phyloP scores from a whole-genome alignment of 1,140 invertebrate genomes.

The Lethrus apterus region DNA sequence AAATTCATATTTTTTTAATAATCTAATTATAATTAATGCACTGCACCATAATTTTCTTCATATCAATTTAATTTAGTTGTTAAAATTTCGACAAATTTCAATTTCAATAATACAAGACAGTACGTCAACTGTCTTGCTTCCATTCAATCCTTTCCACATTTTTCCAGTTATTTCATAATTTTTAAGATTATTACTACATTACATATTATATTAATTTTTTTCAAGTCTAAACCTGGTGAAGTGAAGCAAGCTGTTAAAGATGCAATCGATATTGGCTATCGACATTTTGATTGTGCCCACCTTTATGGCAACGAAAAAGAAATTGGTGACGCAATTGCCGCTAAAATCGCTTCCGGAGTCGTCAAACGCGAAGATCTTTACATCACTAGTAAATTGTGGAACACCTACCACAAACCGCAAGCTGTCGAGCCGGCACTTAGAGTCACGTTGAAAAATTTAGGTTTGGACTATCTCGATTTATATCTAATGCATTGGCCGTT shows the following conservation, averaged over 20 bases:
- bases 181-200: no score
- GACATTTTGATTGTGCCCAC: slow-evolving; percentile 69
- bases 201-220: no score
- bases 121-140: no score
- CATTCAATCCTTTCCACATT: no score
- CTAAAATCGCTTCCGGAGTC: slow-evolving; percentile 62
- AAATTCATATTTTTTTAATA: no score
- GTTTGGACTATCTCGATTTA: slow-evolving; percentile 66
- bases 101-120: no score
- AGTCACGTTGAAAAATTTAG: slow-evolving; percentile 54
- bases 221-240: slow-evolving; percentile 5
- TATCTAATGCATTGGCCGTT: slow-evolving; percentile 75
- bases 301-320: slow-evolving; percentile 74
- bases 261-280: slow-evolving; percentile 61
- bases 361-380: slow-evolving; percentile 71
- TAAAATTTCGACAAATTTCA: no score
- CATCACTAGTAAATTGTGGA: slow-evolving; percentile 56
- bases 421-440: slow-evolving; percentile 48
- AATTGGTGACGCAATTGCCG: slow-evolving; percentile 64
- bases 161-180: no score
- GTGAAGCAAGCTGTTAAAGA: slow-evolving; percentile 51
- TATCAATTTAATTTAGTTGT: no score
- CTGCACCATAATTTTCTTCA: no score
- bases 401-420: slow-evolving; percentile 58
- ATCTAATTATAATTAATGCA: no score